phyloP scores from a whole-genome alignment of 2,888 invertebrate species.

The Craniophora ligustri region DNA sequence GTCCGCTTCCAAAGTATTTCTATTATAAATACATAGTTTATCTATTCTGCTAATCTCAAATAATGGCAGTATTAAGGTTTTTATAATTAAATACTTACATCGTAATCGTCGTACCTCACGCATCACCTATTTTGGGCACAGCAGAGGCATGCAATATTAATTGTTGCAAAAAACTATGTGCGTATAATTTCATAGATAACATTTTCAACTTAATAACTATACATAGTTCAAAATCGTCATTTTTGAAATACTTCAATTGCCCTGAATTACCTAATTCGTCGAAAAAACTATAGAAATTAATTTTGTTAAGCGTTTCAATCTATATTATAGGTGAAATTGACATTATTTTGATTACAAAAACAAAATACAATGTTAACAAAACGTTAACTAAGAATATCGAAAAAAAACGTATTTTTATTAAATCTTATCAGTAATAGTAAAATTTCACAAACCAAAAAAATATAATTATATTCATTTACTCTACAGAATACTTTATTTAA shows the following conservation, averaged over 20 bases:
- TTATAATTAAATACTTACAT: slow-evolving; percentile 6
- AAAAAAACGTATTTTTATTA: too few species aligned
- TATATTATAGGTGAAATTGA: too few species aligned
- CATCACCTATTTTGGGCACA: background rate
- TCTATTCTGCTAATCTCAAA: slow-evolving; percentile 7
- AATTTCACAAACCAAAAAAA: slow-evolving; percentile 7
- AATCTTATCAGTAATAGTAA: background rate
- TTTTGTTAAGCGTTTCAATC: too few species aligned
- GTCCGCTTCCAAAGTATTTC: slow-evolving; percentile 13
- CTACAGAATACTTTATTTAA: too few species aligned
- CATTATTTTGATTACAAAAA: too few species aligned
- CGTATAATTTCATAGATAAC: slow-evolving; percentile 18
- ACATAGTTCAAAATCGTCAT: background rate
- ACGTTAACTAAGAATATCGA: too few species aligned
- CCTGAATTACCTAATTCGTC: too few species aligned
- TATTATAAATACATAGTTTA: background rate
- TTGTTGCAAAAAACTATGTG: slow-evolving; percentile 26
- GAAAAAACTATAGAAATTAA: too few species aligned
- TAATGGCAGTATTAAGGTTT: slow-evolving; percentile 30
- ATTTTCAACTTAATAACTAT: background rate
- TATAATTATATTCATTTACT: too few species aligned
- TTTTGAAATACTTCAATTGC: too few species aligned
- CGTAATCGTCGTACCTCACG: too few species aligned
- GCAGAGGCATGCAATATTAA: background rate
- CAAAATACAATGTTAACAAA: too few species aligned